Conservation (phyloP, 2,797 vertebrate species). For the Spinus pinus region DNA sequence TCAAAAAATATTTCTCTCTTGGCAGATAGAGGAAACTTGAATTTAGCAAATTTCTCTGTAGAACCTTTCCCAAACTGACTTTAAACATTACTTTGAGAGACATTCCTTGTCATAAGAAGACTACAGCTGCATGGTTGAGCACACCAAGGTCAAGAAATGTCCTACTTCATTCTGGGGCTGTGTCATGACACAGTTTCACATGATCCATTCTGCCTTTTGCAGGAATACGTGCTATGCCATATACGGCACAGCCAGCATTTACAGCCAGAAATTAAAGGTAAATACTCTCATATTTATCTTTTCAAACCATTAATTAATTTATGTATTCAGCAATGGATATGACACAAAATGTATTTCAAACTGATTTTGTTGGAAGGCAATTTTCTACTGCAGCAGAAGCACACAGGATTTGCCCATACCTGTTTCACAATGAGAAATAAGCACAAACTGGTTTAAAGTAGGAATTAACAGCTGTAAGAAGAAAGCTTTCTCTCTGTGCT, state of each 20-base stretch:
- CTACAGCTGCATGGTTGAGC: not conserved
- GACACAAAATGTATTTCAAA: not conserved
- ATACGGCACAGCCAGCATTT: not conserved
- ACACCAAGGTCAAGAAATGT: constrained; percentile 38
- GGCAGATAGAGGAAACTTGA: not conserved
- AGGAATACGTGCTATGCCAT: accelerated
- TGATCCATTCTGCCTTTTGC: not conserved
- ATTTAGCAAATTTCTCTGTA: not conserved
- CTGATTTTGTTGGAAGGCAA: not conserved
- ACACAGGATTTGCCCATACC: not conserved
- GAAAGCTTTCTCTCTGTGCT: not conserved
- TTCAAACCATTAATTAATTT: not conserved
- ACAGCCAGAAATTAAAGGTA: not conserved
- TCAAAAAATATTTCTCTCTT: not conserved
- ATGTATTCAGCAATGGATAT: not conserved
- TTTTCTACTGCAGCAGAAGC: not conserved
- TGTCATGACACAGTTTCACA: constrained; percentile 8
- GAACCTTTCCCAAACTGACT: not conserved
- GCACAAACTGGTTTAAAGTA: not conserved
- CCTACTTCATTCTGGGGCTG: constrained; percentile 5
- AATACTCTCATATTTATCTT: not conserved
- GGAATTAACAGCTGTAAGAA: not conserved
- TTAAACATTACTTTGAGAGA: not conserved
- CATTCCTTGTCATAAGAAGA: not conserved
- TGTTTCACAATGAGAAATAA: not conserved